Base-by-base conservation (phyloP, 2,797 vertebrate genomes). In the Bradypodion ventrale region DNA sequence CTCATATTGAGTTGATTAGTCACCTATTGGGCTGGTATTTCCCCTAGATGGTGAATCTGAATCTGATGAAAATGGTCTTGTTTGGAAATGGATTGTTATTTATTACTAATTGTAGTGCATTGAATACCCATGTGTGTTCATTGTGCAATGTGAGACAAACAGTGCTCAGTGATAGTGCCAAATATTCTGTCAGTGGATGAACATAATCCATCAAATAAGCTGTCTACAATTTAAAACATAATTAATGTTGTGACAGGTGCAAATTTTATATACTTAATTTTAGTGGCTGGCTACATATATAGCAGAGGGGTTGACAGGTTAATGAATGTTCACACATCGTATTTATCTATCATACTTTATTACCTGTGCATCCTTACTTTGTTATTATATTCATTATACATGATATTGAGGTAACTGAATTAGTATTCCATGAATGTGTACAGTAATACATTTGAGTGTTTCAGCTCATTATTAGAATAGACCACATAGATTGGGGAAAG, bases 221-320 rank as follows among this genome's bases (percentile, higher is more conserved):
- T 87, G 32, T 40, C 27, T 88, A 89, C 12, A 78, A 46, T 87
- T 83, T 0, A 0, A 87, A 29, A 77, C 5, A n/a, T 83, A 81
- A 86, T 84, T 91, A 89, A 76, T 84, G 73, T 75, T 84, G 16
- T 84, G 75, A 78, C 74, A 93, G 29, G 21, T 83, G 72, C 5
- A 82, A 83, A 75, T 91, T 89, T 88, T 82, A 86, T 82, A 40
- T 76, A n/a, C 0, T 12, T 83, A 80, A 29, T 1, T 85, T 88
- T 82, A 27, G 75, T 89, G 78, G 29, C 56, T 90, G 56, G 80
- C 70, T 80, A 88, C 87, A 84, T 79, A 87, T 84, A 65, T 83
- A 52, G 27, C 70, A 77, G 9, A 13, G n/a, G 4, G 42, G 29
- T 27, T 15, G 82, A 72, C 68, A 25, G 42, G 1, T 88, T 93